A percentile compares a stretch with the other conserved stretches of the same genome.
phyloP scores from a whole-genome alignment of 2,888 invertebrate genomes.

The Erannis defoliaria region DNA sequence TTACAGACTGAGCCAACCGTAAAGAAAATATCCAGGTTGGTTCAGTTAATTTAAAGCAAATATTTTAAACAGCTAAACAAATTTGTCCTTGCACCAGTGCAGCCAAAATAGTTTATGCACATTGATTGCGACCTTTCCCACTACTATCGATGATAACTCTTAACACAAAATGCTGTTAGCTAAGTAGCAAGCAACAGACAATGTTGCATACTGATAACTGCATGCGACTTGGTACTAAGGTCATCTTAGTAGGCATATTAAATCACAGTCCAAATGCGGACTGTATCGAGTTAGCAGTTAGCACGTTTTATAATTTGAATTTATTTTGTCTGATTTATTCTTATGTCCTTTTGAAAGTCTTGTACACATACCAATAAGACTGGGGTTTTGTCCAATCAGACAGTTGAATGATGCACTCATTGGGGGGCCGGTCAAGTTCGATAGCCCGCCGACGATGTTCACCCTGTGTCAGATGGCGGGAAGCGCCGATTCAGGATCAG shows the following conservation, averaged over 20 bases:
- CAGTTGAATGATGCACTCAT: conserved; percentile 40
- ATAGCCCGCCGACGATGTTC: conserved; percentile 62
- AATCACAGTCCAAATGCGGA: conserved; percentile 1
- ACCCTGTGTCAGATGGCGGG: conserved; percentile 66
- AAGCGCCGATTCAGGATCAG: conserved; percentile 63
- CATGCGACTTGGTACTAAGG: conserved; percentile 46
- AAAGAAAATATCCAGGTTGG: conserved; percentile 51
- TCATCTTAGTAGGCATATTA: conserved; percentile 38
- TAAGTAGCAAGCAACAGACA: conserved; percentile 54
- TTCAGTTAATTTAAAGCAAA: conserved; percentile 48
- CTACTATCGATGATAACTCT: conserved; percentile 56
- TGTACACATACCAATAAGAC: conserved; percentile 28
- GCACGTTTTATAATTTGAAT: conserved; percentile 2
- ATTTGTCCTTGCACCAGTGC: conserved; percentile 39
- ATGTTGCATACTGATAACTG: conserved; percentile 47
- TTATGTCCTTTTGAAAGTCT: not conserved
- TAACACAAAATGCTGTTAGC: conserved; percentile 54
- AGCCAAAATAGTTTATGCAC: conserved; percentile 43
- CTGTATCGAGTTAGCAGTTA: not conserved
- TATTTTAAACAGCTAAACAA: conserved; percentile 56
- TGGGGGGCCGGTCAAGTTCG: conserved; percentile 39
- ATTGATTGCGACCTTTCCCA: conserved; percentile 65
- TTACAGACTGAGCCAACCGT: conserved; percentile 54
- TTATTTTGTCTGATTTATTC: conserved; percentile 1
- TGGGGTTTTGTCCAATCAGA: conserved; percentile 45